Evolutionary conservation across 2,113 vertebrate species (phyloP).

Genomic region (Microcebus murinus): DNA sequence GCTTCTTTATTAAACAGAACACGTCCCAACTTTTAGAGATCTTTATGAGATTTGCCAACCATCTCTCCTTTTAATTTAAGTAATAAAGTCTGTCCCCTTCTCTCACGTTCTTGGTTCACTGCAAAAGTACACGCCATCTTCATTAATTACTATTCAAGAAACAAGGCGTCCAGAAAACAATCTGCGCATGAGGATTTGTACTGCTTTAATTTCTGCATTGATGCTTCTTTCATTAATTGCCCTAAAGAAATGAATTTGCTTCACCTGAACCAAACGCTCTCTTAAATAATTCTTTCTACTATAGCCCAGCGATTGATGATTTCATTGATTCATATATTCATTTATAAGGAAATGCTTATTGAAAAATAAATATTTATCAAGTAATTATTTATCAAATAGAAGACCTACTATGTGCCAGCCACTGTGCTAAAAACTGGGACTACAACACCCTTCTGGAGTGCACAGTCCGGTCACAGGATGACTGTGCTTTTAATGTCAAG

Average conservation of each 20-base stretch:
- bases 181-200: neutral
- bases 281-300: neutral
- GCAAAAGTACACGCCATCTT: neutral
- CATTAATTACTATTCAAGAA: neutral
- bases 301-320: neutral
- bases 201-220: slow-evolving; percentile 15
- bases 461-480: fast-evolving
- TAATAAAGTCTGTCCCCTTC: neutral
- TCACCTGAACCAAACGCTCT: neutral
- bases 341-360: neutral
- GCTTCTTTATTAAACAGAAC: neutral
- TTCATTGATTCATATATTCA: neutral
- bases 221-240: neutral
- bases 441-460: neutral
- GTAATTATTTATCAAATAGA: neutral
- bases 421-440: neutral
- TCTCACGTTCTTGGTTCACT: neutral
- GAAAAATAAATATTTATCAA: neutral
- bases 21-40: neutral
- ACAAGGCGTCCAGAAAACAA: neutral
- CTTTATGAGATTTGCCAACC: slow-evolving; percentile 20
- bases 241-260: neutral
- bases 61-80: neutral
- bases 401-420: neutral
- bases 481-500: neutral